Conservation (phyloP, 2,113 vertebrate species). For the Mionectes macconnelli region DNA sequence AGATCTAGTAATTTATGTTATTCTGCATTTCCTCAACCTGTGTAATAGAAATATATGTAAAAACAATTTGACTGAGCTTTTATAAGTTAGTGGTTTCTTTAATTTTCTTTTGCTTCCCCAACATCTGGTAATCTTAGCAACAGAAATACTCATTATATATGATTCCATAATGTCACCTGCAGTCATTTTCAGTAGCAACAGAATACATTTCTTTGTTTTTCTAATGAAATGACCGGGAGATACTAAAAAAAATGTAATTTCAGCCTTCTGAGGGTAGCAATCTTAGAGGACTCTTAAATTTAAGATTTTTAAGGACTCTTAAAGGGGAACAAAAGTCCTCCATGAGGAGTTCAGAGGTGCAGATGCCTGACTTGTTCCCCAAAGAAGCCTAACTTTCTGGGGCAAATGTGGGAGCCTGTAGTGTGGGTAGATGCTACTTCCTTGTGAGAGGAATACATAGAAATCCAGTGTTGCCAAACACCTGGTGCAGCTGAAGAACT, state of each 20-base stretch:
- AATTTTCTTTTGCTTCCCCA: background rate
- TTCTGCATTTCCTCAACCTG: background rate
- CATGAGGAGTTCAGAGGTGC: background rate
- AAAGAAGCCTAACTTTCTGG: background rate
- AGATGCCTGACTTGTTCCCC: background rate
- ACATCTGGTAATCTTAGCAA: background rate
- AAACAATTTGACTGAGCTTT: background rate
- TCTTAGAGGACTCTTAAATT: background rate
- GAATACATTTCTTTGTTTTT: background rate
- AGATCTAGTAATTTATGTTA: background rate
- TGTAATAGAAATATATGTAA: background rate
- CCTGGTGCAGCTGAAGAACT: background rate
- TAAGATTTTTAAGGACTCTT: background rate
- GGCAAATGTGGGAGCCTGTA: background rate
- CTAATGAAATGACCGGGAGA: background rate
- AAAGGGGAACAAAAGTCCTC: background rate
- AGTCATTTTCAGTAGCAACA: background rate
- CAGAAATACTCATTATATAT: background rate
- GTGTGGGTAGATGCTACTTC: background rate
- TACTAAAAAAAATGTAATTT: background rate
- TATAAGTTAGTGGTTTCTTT: background rate
- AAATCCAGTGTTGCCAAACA: background rate
- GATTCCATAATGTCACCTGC: background rate
- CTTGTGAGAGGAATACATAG: background rate
- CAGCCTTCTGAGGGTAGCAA: background rate